Percentiles rank a stretch among this genome's conserved stretches.
Conservation (phyloP, 2,797 vertebrate genomes). For the Sciaenops ocellatus region DNA sequence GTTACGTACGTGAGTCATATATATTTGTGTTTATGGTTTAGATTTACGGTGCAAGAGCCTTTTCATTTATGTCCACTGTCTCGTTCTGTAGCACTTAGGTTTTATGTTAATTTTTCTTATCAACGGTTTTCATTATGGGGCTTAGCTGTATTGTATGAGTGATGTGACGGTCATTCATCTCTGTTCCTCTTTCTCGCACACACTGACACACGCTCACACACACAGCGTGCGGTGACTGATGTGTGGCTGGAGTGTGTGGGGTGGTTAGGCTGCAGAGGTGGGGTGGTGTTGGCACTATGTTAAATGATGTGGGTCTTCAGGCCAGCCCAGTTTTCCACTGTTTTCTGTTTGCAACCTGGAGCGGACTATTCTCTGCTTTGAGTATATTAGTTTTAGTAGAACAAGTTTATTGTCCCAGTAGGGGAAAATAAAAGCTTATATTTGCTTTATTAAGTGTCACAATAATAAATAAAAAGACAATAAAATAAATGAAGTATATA, state of each 20-base stretch:
- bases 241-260: conserved; percentile 61
- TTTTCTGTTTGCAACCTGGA: conserved; percentile 42
- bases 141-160: conserved; percentile 75
- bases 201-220: conserved; percentile 39
- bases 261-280: conserved; percentile 61
- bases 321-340: conserved; percentile 37
- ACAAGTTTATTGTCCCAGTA: conserved; percentile 25
- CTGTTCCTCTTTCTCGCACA: conserved; percentile 42
- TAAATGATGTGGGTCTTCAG: conserved; percentile 74
- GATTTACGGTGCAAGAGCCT: conserved; percentile 59
- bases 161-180: conserved; percentile 77
- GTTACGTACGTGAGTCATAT: conserved; percentile 59
- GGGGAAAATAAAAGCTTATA: conserved; percentile 7
- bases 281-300: conserved; percentile 72
- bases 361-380: conserved; percentile 49
- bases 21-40: conserved; percentile 72
- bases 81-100: conserved; percentile 70
- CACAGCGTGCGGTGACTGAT: conserved; percentile 69
- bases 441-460: conserved; percentile 24
- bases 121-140: conserved; percentile 70
- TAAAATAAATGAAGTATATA: conserved; percentile 7
- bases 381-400: conserved; percentile 33
- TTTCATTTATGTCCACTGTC: conserved; percentile 76
- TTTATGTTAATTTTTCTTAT: conserved; percentile 81
- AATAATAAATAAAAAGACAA: conserved; percentile 22